Percentiles rank a stretch among this genome's conserved stretches.
Evolutionary conservation across 2,888 invertebrate genomes (phyloP).

Genomic region (Drosophila hamatofila): DNA sequence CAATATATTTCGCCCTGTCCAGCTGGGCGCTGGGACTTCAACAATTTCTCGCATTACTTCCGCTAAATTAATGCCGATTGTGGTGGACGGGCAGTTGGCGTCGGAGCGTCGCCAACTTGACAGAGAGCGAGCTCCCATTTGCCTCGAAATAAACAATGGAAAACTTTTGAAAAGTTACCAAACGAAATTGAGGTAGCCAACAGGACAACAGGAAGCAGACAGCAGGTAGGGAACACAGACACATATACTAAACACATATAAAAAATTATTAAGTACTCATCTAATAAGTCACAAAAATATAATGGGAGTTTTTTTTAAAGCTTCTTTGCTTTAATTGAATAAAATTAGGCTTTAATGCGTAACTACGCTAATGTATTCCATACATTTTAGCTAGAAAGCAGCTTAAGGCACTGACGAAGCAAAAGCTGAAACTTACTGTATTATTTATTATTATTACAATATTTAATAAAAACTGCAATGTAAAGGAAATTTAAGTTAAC

Average conservation of each 20-base stretch:
- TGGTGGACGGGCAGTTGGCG: slow-evolving; percentile 66
- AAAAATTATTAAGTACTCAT: not conserved
- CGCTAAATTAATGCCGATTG: slow-evolving; percentile 84
- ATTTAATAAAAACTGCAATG: no score
- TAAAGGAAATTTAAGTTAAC: no score
- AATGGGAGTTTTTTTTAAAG: not conserved
- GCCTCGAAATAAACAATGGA: slow-evolving; percentile 27
- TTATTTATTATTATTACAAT: not conserved
- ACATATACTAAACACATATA: not conserved
- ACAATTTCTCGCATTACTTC: slow-evolving; percentile 84
- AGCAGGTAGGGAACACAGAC: not conserved
- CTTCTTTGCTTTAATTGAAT: not conserved
- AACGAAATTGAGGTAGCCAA: not conserved
- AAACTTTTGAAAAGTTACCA: slow-evolving; percentile 18
- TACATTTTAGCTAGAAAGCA: not conserved
- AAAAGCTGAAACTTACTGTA: not conserved
- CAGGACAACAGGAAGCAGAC: not conserved
- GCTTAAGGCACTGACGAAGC: not conserved
- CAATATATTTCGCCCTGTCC: slow-evolving; percentile 15
- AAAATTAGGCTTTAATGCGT: not conserved
- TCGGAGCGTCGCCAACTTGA: slow-evolving; percentile 68
- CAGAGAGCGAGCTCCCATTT: slow-evolving; percentile 20
- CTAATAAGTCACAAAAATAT: not conserved
- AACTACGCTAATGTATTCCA: not conserved
- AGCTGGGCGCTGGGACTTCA: slow-evolving; percentile 34